phyloP scores from a whole-genome alignment of 30 jellyfish, hydroid and myxozoan species.

The Nemopilema nomurai region DNA sequence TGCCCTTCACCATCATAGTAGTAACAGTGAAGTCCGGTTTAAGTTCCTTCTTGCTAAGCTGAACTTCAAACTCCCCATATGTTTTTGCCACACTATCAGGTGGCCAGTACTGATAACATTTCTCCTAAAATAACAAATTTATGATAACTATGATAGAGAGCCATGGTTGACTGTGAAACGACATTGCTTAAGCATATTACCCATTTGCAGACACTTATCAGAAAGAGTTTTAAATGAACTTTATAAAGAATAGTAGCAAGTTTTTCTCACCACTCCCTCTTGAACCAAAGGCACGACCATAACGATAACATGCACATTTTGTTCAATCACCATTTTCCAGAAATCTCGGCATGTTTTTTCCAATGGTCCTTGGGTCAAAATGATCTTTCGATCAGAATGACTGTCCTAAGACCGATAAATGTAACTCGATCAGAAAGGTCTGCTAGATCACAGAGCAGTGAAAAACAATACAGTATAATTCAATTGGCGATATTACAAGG shows the following conservation, averaged over 20 bases:
- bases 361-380: slow-evolving; percentile 75
- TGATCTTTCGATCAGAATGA: slow-evolving; percentile 22
- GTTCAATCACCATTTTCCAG: slow-evolving; percentile 79
- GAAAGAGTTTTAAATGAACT: background rate
- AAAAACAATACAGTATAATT: too few relatives aligned
- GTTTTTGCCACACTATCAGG: slow-evolving; percentile 69
- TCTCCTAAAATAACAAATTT: too few relatives aligned
- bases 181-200: background rate
- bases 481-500: too few relatives aligned
- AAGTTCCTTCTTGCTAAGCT: slow-evolving; percentile 72
- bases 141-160: too few relatives aligned
- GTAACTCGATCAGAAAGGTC: too few relatives aligned
- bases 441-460: too few relatives aligned
- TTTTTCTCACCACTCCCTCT: slow-evolving; percentile 54
- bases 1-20: slow-evolving; percentile 45
- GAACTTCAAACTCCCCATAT: slow-evolving; percentile 65
- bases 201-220: background rate
- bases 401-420: slow-evolving; percentile 29
- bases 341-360: slow-evolving; percentile 57
- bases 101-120: slow-evolving; percentile 87
- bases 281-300: slow-evolving; percentile 77
- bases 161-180: too few relatives aligned
- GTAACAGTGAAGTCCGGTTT: slow-evolving; percentile 77
- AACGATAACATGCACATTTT: slow-evolving; percentile 53
- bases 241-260: too few relatives aligned